Evolutionary conservation across 2,888 invertebrate species (phyloP), one percentile per base, ranked within the genome.

Genomic region (Tanypteryx hageni): DNA sequence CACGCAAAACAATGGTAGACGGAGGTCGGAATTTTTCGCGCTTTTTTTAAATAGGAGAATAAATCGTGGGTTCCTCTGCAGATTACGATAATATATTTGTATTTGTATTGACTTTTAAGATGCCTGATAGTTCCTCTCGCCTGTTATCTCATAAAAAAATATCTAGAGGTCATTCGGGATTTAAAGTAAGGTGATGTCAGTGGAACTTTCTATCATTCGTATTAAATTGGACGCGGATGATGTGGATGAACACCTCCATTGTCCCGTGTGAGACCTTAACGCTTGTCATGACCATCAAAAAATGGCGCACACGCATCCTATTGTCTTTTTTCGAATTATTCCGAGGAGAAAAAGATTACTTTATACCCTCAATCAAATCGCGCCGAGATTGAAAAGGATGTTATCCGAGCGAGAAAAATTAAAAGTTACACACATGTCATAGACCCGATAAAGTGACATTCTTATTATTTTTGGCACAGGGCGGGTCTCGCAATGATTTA

Each of bases 251-350:
- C 16, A n/a, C 68, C n/a, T 68, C 76, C 76, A 27, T 76, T 22
- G 76, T 76, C 11, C 13, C 27, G 76, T 4, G 76, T 22, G 22
- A 18, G 68, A n/a, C 68, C 68, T 22, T n/a, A 68, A 68, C n/a
- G 18, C 68, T 68, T 68, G 68, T 68, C 68, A 68, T 22, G 18
- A 68, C 68, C 68, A 68, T 68, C 68, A 22, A 68, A 68, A 68
- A 68, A 68, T 68, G 68, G 18, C 18, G 18, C 18, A n/a, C 68
- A 22, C n/a, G 68, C n/a, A n/a, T 14, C n/a, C 16, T n/a, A n/a
- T 68, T 68, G 68, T 68, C 18, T 68, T 68, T 68, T n/a, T 7
- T 64, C 64, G 0, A 68, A 10, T 11, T n/a, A 68, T 68, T 18
- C 27, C 76, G 9, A 27, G 13, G 22, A 13, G 11, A 27, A 27